Percentiles rank a stretch among this genome's conserved stretches.
Conservation (phyloP, 2,113 vertebrate species). For the Hippoglossus stenolepis region DNA sequence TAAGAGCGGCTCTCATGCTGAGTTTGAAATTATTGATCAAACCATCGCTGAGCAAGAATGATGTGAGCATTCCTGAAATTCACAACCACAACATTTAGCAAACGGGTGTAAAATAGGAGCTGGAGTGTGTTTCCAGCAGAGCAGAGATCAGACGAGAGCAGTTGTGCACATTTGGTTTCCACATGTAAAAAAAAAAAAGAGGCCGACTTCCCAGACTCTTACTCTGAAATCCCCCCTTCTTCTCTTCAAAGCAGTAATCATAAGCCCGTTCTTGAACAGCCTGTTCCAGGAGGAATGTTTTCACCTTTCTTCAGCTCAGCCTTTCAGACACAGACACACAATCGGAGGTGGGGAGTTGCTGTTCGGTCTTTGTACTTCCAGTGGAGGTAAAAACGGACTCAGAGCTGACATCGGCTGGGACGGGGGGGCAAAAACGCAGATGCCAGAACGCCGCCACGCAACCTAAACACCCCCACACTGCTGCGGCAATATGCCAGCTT, state of each 20-base stretch:
- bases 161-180: conserved; percentile 14
- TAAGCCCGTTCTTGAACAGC: not conserved
- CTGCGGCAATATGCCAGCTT: no score
- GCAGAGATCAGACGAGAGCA: conserved; percentile 4
- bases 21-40: conserved; percentile 4
- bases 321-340: not conserved
- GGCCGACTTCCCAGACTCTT: not conserved
- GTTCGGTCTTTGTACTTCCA: not conserved
- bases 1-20: not conserved
- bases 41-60: not conserved
- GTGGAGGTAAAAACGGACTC: not conserved
- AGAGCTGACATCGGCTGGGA: not conserved
- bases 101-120: not conserved
- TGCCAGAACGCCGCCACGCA: no score
- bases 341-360: not conserved
- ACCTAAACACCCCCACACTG: no score
- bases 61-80: not conserved
- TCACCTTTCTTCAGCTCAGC: not conserved
- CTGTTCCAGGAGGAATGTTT: not conserved
- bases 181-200: conserved; percentile 7
- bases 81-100: not conserved
- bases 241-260: not conserved
- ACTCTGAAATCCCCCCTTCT: not conserved
- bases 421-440: no score
- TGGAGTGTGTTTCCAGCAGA: not conserved